Evolutionary conservation across 2,113 vertebrate species (phyloP), one percentile per base, ranked within the genome.

Genomic region (Pleuronectes platessa): DNA sequence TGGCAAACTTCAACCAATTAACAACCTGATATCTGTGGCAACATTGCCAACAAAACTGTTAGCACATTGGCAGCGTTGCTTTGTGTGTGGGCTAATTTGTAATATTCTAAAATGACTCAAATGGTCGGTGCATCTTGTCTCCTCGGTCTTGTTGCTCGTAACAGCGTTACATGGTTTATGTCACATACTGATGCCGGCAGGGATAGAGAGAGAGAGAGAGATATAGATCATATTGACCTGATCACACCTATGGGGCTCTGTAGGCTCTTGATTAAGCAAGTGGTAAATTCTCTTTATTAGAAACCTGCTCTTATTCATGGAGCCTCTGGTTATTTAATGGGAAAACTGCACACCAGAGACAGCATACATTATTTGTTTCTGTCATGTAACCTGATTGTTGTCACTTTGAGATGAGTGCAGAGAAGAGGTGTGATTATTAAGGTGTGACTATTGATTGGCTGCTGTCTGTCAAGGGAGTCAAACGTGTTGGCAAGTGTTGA

Each of bases 281-380:
- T 42, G 40, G 40, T 73, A 0, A 66, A 84, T 76, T 66, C 31
- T 84, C 76, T 73, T 75, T 71, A 84, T 78, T 62, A 66, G 23
- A 78, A 78, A 68, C 40, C 67, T 73, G 40, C 54, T 59, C 75
- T 55, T n/a, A 13, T 37, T 74, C 49, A 61, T 11, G 4, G n/a
- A 21, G 14, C 45, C n/a, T 66, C 56, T 9, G 5, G 67, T 45
- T 70, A 45, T 49, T 71, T 47, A 53, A 84, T 71, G 66, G 67
- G 15, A 15, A 79, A 26, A 63, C 58, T 59, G 24, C 55, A 23
- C 67, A 13, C 67, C 55, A 53, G 67, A 81, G 62, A 79, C 56
- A 55, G 47, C 26, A 64, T 27, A 67, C 6, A 47, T 27, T 40
- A 62, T 61, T 31, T 31, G 20, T 61, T 65, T 35, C 55, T 67